Evolutionary conservation across 2,113 vertebrate genomes (phyloP), one percentile per base, ranked within the genome.

Genomic region (Chloebia gouldiae): DNA sequence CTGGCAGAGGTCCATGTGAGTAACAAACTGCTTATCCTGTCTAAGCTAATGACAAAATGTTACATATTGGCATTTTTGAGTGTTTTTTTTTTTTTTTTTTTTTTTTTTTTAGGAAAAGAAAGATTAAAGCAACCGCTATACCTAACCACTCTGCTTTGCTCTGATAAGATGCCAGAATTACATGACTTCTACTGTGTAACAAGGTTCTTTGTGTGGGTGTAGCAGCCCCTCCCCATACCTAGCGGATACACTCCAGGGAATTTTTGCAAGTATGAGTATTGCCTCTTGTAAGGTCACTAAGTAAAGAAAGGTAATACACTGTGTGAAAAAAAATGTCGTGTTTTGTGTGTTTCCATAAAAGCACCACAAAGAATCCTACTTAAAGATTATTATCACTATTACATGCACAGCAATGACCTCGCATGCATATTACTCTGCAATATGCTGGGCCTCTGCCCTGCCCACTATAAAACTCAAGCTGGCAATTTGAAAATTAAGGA

Each of bases 131-230:
- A 96, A 95, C 95, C 64, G 0, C 94, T 90, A 11, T 23, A 93
- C 79, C 81, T 93, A 88, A 95, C 75, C 81, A 93, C 39, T 47
- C 93, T 68, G 44, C 72, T 75, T 95, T 88, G 76, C 82, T 97
- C 82, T 95, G 93, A 93, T 96, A 93, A 96, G 82, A 84, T 92
- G 94, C 95, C 95, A 97, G 82, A 86, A 92, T 78, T 90, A 49
- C 15, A 96, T 35, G 94, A 92, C 90, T 94, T 94, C 76, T 92
- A 28, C 89, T 63, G 65, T 56, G 88, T 56, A 94, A 88, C 93
- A 82, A 82, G 75, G 92, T 81, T 94, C 79, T 90, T 78, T 1
- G 5, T 84, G 95, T 92, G 72, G 96, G 95, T 0, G 90, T 94
- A 96, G 69, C 94, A 88, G 80, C 93, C 86, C 69, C 94, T 97